Evolutionary conservation across 1,140 invertebrate genomes (phyloP).

Genomic region (Zaprionus lachaisei): DNA sequence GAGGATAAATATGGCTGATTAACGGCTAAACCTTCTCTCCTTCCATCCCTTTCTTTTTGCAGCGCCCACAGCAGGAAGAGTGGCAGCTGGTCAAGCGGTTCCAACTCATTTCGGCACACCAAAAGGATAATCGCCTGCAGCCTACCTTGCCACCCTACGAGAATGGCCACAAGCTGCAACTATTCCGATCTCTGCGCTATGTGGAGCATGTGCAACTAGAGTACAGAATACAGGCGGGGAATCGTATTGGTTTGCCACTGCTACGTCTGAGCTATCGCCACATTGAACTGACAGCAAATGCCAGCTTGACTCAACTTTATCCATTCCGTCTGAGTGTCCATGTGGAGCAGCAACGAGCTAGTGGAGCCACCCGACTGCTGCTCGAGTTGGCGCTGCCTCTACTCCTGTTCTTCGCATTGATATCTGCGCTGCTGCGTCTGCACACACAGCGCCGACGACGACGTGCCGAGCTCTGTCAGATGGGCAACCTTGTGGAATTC

Average conservation of each 20-base stretch:
- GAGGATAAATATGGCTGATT: no score
- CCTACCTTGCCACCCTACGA: conserved; percentile 59
- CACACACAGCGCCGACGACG: conserved; percentile 64
- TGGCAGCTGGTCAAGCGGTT: conserved; percentile 89
- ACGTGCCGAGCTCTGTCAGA: conserved; percentile 67
- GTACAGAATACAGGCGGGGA: conserved; percentile 61
- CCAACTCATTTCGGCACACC: conserved; percentile 87
- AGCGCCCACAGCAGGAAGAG: conserved; percentile 85
- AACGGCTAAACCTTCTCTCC: no score
- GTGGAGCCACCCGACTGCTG: conserved; percentile 44
- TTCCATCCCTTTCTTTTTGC: background rate
- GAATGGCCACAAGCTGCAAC: conserved; percentile 69
- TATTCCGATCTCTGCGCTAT: conserved; percentile 68
- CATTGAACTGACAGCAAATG: conserved; percentile 63
- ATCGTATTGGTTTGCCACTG: conserved; percentile 68
- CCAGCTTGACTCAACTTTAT: conserved; percentile 48
- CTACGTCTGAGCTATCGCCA: conserved; percentile 67
- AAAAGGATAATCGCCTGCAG: conserved; percentile 32
- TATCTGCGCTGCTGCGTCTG: conserved; percentile 59
- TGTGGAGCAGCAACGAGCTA: conserved; percentile 37
- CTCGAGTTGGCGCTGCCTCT: conserved; percentile 60
- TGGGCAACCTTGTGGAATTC: conserved; percentile 63
- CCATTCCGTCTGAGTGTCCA: conserved; percentile 59
- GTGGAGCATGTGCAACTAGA: conserved; percentile 65
- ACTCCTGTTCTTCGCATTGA: conserved; percentile 55